phyloP scores from a whole-genome alignment of 2,113 vertebrate species.

The Pollimyrus isidori region DNA sequence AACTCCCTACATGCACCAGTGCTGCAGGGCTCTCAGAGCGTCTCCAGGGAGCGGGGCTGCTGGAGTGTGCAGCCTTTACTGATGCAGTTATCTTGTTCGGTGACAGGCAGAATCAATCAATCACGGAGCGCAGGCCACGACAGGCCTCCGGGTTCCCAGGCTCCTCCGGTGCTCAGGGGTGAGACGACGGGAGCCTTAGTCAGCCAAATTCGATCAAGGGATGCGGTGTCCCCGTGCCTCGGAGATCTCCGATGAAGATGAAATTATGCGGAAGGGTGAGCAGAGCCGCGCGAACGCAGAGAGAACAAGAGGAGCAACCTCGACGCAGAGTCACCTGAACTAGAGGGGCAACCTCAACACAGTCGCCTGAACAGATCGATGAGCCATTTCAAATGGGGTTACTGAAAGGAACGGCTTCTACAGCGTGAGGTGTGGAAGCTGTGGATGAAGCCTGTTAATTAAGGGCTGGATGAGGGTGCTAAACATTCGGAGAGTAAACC shows the following conservation, averaged over 20 bases:
- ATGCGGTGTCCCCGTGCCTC: slow-evolving; percentile 82
- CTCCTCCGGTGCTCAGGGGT: slow-evolving; percentile 75
- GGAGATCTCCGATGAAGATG: slow-evolving; percentile 96
- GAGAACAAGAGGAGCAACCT: slow-evolving; percentile 53
- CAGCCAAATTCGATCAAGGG: slow-evolving; percentile 98
- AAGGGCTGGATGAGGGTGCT: slow-evolving; percentile 45
- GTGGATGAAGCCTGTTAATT: slow-evolving; percentile 54
- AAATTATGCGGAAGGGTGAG: slow-evolving; percentile 85
- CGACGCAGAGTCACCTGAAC: not conserved
- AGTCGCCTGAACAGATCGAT: not conserved
- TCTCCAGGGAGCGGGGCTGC: slow-evolving; percentile 56
- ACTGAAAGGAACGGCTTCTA: not conserved
- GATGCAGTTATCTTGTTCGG: slow-evolving; percentile 93
- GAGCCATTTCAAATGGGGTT: not conserved
- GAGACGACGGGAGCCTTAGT: slow-evolving; percentile 78
- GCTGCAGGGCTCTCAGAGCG: slow-evolving; percentile 62
- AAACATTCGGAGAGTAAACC: slow-evolving; percentile 66
- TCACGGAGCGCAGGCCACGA: slow-evolving; percentile 66
- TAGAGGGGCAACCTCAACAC: not conserved
- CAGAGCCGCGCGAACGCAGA: slow-evolving; percentile 72
- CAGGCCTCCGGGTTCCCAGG: slow-evolving; percentile 71
- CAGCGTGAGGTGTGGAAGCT: slow-evolving; percentile 48
- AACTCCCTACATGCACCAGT: slow-evolving; percentile 65
- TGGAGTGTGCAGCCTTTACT: slow-evolving; percentile 81
- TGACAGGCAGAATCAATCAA: slow-evolving; percentile 96